Evolutionary conservation across 2,888 invertebrate genomes (phyloP).

Genomic region (Polydrusus pterygomalis): DNA sequence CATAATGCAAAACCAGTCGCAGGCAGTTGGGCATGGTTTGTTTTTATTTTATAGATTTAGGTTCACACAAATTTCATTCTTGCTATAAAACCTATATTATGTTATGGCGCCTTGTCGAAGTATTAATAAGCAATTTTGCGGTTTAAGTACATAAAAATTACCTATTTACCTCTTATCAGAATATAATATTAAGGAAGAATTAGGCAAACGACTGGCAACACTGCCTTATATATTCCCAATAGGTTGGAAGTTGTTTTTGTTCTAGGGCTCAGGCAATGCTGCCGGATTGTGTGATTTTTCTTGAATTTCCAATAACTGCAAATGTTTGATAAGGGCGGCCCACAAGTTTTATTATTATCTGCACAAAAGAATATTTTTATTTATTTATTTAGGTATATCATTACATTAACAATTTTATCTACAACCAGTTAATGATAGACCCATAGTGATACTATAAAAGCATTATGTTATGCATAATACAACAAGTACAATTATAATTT

Average conservation of each 20-base stretch:
- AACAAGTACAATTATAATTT: no score
- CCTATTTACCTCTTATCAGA: not conserved
- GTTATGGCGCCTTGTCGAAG: not conserved
- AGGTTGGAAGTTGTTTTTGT: not conserved
- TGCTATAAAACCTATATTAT: not conserved
- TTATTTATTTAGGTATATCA: no score
- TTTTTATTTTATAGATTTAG: conserved; percentile 9
- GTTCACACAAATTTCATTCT: not conserved
- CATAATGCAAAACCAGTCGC: conserved; percentile 24
- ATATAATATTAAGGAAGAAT: not conserved
- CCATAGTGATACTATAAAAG: no score
- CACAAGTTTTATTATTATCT: no score
- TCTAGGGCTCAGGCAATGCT: not conserved
- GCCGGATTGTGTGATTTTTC: not conserved
- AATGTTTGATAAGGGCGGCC: no score
- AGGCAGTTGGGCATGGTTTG: conserved; percentile 17
- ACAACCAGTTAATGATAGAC: no score
- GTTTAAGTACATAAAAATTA: not conserved
- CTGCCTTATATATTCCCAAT: not conserved
- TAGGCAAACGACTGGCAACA: not conserved
- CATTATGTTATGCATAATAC: no score
- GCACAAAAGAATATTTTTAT: no score
- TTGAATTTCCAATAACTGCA: not conserved
- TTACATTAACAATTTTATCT: no score
- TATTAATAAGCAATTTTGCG: not conserved